These are phyloP conservation scores for Macropis europaea DNA, from an alignment of 2,888 invertebrate species.

Conservation along the genomic window DNA sequence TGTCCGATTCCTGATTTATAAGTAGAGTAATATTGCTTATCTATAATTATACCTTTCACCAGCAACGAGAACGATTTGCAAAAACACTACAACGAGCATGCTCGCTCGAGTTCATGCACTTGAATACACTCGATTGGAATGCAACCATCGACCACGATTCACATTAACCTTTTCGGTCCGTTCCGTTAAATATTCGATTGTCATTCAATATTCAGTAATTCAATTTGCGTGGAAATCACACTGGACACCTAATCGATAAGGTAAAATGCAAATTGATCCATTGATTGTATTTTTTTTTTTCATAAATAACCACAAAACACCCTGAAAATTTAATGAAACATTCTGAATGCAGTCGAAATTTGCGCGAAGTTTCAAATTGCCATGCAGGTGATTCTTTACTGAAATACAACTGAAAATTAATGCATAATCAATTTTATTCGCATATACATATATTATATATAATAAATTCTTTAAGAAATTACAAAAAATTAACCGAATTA, in stretches of 20 bases:
- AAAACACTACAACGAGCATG: conserved; percentile 9
- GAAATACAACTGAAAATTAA: too few species aligned
- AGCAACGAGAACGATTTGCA: conserved; percentile 6
- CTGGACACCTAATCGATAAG: conserved; percentile 18
- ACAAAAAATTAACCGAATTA: too few species aligned
- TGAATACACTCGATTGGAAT: too few species aligned
- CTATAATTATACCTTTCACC: conserved; percentile 20
- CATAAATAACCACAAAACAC: not conserved
- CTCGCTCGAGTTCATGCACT: not conserved
- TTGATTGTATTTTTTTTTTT: too few species aligned
- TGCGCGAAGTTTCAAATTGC: too few species aligned
- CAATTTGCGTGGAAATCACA: conserved; percentile 10
- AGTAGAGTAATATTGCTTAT: too few species aligned
- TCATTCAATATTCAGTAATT: conserved; percentile 21
- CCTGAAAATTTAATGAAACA: not conserved
- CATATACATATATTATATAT: too few species aligned
- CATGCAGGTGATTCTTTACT: too few species aligned
- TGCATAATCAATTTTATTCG: too few species aligned
- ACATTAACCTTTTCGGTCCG: not conserved
- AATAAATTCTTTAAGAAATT: too few species aligned
- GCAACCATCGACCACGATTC: not conserved
- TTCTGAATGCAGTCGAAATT: too few species aligned
- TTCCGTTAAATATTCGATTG: not conserved
- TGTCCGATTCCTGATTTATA: too few species aligned
- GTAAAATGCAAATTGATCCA: conserved; percentile 11